Conservation (phyloP, 2,888 invertebrate species). For the Hedychridium roseum region DNA sequence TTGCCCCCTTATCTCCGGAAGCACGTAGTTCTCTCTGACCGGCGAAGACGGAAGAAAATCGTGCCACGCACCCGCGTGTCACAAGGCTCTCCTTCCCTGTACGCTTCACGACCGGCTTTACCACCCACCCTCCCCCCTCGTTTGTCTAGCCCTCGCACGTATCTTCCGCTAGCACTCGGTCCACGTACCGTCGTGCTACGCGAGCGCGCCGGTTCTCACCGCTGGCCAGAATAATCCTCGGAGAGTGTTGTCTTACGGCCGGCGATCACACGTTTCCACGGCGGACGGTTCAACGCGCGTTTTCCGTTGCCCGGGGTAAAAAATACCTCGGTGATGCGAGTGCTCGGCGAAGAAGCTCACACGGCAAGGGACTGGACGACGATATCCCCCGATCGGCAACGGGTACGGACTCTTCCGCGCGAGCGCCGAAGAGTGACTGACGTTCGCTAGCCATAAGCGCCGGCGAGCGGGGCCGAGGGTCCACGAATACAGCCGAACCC, state of each 20-base stretch:
- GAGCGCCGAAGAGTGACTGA: conserved; percentile 63
- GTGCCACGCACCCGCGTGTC: too few relatives aligned
- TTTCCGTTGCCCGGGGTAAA: too few relatives aligned
- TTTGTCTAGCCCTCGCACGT: too few relatives aligned
- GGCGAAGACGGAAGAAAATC: too few relatives aligned
- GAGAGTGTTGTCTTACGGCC: background rate
- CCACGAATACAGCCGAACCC: conserved; percentile 43
- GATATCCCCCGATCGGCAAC: conserved; percentile 31
- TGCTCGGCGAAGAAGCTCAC: conserved; percentile 23
- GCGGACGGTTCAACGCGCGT: too few relatives aligned
- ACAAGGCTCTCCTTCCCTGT: conserved; percentile 27
- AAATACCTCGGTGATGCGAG: background rate
- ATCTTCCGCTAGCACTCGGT: too few relatives aligned
- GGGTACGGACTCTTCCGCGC: conserved; percentile 56
- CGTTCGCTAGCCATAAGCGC: conserved; percentile 47
- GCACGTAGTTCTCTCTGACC: too few relatives aligned
- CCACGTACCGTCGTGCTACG: conserved; percentile 11
- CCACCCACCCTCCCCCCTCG: too few relatives aligned
- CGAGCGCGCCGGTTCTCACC: conserved; percentile 8
- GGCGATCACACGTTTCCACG: too few relatives aligned
- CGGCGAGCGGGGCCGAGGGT: conserved; percentile 43
- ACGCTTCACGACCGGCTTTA: too few relatives aligned
- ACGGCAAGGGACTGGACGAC: conserved; percentile 32
- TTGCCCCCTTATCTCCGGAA: too few relatives aligned
- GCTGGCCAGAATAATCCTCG: conserved; percentile 12